Evolutionary conservation across 1,140 invertebrate genomes (phyloP).

Genomic region (Parasteatoda tepidariorum): DNA sequence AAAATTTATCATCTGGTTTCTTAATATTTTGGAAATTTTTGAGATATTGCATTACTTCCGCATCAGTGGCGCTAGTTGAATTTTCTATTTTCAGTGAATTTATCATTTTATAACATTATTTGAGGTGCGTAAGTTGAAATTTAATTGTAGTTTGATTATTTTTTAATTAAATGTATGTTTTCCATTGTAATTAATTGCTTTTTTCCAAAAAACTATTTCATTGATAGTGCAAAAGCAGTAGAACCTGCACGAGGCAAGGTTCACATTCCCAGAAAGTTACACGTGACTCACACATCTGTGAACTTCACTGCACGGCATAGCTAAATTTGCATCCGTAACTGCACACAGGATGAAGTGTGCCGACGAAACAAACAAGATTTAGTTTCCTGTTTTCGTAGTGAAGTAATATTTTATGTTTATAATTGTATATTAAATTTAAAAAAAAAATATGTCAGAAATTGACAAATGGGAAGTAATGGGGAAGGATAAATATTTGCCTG

Average conservation of each 20-base stretch:
- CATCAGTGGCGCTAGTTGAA: too few species aligned
- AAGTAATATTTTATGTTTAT: background rate
- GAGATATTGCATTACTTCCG: too few species aligned
- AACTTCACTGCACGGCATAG: background rate
- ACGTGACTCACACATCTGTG: background rate
- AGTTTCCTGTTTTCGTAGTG: background rate
- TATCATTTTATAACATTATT: too few species aligned
- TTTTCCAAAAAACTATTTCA: too few species aligned
- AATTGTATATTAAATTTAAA: constrained; percentile 34
- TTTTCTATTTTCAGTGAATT: too few species aligned
- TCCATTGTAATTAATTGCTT: too few species aligned
- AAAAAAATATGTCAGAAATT: constrained; percentile 73
- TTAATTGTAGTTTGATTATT: too few species aligned
- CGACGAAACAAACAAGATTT: background rate
- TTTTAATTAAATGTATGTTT: too few species aligned
- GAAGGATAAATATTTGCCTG: constrained; percentile 95
- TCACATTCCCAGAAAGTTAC: background rate
- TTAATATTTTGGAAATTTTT: too few species aligned
- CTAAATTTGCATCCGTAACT: background rate
- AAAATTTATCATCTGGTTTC: too few species aligned
- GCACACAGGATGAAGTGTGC: background rate
- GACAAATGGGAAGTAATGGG: constrained; percentile 95
- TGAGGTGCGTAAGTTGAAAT: too few species aligned
- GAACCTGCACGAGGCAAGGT: background rate
- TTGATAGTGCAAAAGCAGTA: too few species aligned